These are phyloP conservation scores for Melanerpes formicivorus DNA, from an alignment of 2,113 vertebrate genomes.

Conservation along the genomic window DNA sequence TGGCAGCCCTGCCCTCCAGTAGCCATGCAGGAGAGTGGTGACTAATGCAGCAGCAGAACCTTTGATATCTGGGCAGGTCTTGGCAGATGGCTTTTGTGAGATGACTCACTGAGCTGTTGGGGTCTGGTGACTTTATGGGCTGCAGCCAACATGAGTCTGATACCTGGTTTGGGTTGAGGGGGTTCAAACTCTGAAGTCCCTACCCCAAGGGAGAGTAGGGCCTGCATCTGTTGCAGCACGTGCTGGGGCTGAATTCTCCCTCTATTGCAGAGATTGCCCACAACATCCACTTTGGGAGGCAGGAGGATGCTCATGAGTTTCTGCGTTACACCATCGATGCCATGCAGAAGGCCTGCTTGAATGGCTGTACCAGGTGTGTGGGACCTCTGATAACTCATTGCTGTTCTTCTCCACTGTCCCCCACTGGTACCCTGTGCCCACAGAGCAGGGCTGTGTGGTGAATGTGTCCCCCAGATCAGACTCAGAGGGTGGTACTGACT, in stretches of 20 bases:
- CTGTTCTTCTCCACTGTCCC: neutral
- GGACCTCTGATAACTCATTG: neutral
- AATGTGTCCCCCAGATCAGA: neutral
- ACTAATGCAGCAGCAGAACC: neutral
- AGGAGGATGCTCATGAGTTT: slow-evolving; percentile 97
- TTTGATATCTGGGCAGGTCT: neutral
- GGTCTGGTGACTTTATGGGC: neutral
- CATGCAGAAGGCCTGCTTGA: slow-evolving; percentile 96
- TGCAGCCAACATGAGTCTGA: rapidly evolving
- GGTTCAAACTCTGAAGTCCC: neutral
- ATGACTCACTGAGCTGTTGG: neutral
- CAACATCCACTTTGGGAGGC: slow-evolving; percentile 92
- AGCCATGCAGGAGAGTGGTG: neutral
- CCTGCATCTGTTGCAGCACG: rapidly evolving
- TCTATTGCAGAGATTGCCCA: slow-evolving; percentile 86
- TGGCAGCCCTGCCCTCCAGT: neutral
- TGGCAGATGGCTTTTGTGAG: neutral
- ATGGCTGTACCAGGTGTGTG: slow-evolving; percentile 88
- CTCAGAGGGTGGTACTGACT: neutral
- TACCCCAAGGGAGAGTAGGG: neutral
- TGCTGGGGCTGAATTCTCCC: neutral
- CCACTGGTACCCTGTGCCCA: neutral
- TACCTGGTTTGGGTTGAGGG: neutral
- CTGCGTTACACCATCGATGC: slow-evolving; percentile 93
- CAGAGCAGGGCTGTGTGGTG: neutral